Base-by-base conservation (phyloP, 2,888 invertebrate genomes). In the Elegia similella region DNA sequence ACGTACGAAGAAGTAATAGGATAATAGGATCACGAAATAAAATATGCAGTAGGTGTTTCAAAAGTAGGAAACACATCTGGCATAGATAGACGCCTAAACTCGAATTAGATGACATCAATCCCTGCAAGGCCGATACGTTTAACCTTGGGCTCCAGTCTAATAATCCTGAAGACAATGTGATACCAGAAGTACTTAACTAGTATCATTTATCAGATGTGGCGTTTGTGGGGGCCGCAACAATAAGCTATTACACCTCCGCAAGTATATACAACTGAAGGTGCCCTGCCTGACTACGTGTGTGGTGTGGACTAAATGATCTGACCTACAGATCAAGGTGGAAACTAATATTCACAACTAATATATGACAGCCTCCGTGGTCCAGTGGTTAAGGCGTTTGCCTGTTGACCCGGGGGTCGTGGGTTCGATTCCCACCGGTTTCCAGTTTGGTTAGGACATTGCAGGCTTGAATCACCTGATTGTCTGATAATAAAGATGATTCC, bases 211-310 rank as follows among this genome's bases (percentile, higher is more conserved):
- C 69, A 73, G 70, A 16, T 59, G 70, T 72, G 61, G 59, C 69
- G 66, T 67, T 65, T 68, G 84, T 71, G 81, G 82, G 78, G 76
- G 84, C 72, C 70, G 72, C 64, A 75, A 82, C 79, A 78, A 80
- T 80, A 69, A 63, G 70, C 74, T 75, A 80, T 82, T 84, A 83
- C 82, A 81, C 83, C 86, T 84, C 78, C 79, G 72, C 78, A 70
- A 38, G 38, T 38, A n/a, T 70, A 68, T 67, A 60, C 58, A 62
- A 52, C 71, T 68, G 83, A 84, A 78, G 84, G 84, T 84, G 84
- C 78, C 62, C 64, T 68, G 61, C 56, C 64, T 65, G 66, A 73
- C 70, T 75, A 76, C 66, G 74, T 68, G 50, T 38, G 70, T 72
- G 68, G 50, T 38, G 70, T 72, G 68, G 73, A 72, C 73, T 81